Base-by-base conservation (phyloP, 2,888 invertebrate genomes). In the Glyphotaelius pellucidus region DNA sequence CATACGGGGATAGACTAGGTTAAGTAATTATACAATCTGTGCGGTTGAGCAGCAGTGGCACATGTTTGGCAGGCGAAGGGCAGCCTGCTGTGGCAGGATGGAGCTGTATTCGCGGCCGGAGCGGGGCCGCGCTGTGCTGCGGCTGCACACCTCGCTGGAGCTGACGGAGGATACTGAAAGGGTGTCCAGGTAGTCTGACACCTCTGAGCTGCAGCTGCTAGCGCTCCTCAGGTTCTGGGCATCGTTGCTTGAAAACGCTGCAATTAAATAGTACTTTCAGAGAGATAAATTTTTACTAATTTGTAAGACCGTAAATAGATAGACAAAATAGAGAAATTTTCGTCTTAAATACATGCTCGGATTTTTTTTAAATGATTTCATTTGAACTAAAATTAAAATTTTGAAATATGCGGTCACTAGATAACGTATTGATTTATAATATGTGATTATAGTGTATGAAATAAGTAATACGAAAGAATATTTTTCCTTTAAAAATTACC, bases 141-240 rank as follows among this genome's bases (percentile, higher is more conserved):
- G 95, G 0, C 95, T 94, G 80, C 95, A 95, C 38, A 96, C 96
- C 94, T 97, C 97, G 91, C 96, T 96, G 9, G 97, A 97, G 93
- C 97, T 97, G 94, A 97, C 96, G 0, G 97, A 97, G 3, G 97
- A 97, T 32, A 97, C 96, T 0, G 97, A 97, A 38, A 97, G 95
- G 0, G 97, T 97, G 94, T 97, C 97, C 95, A 97, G 97, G 95
- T 97, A 97, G 95, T 97, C 97, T 0, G 97, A 97, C 94, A 97
- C 97, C 94, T 97, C 97, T 9, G 97, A 97, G 1, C 97, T 97
- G 7, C 97, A 97, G 94, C 97, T 97, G 91, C 97, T 97, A 0
- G 97, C 97, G 94, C 97, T 97, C 5, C 96, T 96, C 3, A 95
- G 95, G 2, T 96, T 95, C 31, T 94, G 94, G 88, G 95, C 95